Evolutionary conservation across 2,797 vertebrate species (phyloP), one percentile per base, ranked within the genome.

Genomic region (Eurystomus glaucurus): DNA sequence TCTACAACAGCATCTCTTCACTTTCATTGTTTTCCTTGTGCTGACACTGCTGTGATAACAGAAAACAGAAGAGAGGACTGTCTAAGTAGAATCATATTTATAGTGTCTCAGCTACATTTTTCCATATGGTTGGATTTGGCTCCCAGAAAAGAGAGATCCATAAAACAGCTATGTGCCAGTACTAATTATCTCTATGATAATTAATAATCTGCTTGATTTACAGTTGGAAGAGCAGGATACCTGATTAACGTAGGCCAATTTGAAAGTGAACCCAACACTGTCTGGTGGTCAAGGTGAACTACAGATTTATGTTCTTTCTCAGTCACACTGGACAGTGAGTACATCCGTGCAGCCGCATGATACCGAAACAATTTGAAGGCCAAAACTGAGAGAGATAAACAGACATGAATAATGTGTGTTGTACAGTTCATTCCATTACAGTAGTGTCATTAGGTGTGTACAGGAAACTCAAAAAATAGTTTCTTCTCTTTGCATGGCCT

Each of bases 141-240:
- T 88, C 45, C 57, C 72, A 95, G 92, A 96, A 94, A 95, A 75
- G 55, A 90, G 76, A 88, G 65, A 95, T 86, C 81, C 78, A 95
- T 90, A 95, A 96, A 96, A 62, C 52, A 96, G 94, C 57, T 76
- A 85, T 65, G 95, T 85, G 78, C 82, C 90, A 96, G 87, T 71
- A 70, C 81, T 97, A 97, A 98, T 97, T 93, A 94, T 80, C 69
- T 92, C 58, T 71, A 61, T 91, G 95, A 96, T 82, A 97, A 89
- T 96, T 94, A 86, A 92, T 76, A 79, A 94, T 71, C 21, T 77
- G 58, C 74, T 65, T 96, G 98, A 97, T 97, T 96, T 97, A 96
- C 48, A 96, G 85, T 83, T 96, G 90, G 37, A 72, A 50, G 82
- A 85, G 35, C 18, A 12, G 46, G 62, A 89, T 95, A 96, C 88